Base-by-base conservation (phyloP, 2,113 vertebrate genomes). In the Myrmecophaga tridactyla region DNA sequence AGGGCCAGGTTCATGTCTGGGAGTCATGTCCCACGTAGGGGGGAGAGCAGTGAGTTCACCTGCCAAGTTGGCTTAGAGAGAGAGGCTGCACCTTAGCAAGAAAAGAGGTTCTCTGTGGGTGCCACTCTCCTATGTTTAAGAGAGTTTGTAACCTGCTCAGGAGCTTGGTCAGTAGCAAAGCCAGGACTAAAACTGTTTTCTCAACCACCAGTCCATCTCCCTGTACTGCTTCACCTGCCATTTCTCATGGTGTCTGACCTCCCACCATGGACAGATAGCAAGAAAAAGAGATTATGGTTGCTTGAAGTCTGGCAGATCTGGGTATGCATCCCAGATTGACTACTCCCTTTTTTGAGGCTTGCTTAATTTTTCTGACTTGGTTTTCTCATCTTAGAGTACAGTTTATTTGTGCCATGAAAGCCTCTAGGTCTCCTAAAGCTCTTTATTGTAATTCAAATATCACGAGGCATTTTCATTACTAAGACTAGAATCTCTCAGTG, bases 381-480 rank as follows among this genome's bases (percentile, higher is more conserved):
- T 39, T 76, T 89, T 90, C 25, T 89, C 43, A 18, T 12, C 20
- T 94, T 65, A 69, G 31, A 94, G n/a, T 51, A 27, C 69, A 92
- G 84, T 60, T 89, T 58, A 60, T 78, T 41, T 69, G 51, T 87
- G 63, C 4, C 21, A 2, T 3, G 21, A 67, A 86, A 88, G 23
- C 8, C 12, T 48, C 58, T 29, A 20, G 23, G 27, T 60, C 58
- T 39, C 39, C 18, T 48, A 27, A 43, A 76, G 72, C 51, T 92
- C 31, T 23, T 89, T 43, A 27, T 58, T 65, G 13, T 53, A 72
- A 56, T 21, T 12, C 43, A 80, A 23, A 84, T 65, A 87, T 67
- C 62, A 56, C 41, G 87, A 34, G 1, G 18, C 34, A 21, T 77
- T 85, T 92, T 86, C 48, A 29, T 83, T 69, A 87, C 53, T 63